A percentile compares a stretch with the other conserved stretches of the same genome.
These are phyloP conservation scores for Cheilosia impressa DNA, from an alignment of 2,888 invertebrate species.

Conservation along the genomic window DNA sequence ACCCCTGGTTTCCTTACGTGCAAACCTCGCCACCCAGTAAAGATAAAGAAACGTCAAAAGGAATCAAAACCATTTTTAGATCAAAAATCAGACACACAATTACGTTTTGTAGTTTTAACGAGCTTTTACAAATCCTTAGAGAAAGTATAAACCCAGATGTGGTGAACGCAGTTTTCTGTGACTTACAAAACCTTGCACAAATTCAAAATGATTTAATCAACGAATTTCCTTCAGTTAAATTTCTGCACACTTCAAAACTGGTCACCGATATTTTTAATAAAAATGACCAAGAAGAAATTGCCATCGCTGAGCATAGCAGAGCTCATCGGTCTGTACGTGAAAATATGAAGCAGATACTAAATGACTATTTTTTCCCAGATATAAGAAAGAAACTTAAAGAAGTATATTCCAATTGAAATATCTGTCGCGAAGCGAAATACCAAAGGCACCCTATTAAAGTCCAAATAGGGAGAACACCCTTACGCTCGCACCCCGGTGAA, in stretches of 20 bases:
- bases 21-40: no score
- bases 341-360: no score
- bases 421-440: no score
- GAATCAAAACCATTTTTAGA: slow-evolving; percentile 31
- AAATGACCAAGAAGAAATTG: slow-evolving; percentile 28
- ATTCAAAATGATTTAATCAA: slow-evolving; percentile 25
- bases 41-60: not conserved
- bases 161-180: no score
- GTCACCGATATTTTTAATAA: slow-evolving; percentile 21
- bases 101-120: not conserved
- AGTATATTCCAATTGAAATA: no score
- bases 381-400: no score
- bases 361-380: no score
- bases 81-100: slow-evolving; percentile 21
- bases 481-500: no score
- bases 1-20: no score
- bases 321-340: no score
- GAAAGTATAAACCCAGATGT: slow-evolving; percentile 6
- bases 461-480: no score
- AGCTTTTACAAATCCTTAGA: slow-evolving; percentile 19
- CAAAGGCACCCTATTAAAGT: no score
- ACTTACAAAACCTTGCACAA: not conserved
- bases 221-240: slow-evolving; percentile 4
- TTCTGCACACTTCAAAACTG: not conserved
- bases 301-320: slow-evolving; percentile 28